Percentiles rank a stretch among this genome's conserved stretches.
Evolutionary conservation across 2,797 vertebrate species (phyloP).

Genomic region (Melanotaenia parkinsoni): DNA sequence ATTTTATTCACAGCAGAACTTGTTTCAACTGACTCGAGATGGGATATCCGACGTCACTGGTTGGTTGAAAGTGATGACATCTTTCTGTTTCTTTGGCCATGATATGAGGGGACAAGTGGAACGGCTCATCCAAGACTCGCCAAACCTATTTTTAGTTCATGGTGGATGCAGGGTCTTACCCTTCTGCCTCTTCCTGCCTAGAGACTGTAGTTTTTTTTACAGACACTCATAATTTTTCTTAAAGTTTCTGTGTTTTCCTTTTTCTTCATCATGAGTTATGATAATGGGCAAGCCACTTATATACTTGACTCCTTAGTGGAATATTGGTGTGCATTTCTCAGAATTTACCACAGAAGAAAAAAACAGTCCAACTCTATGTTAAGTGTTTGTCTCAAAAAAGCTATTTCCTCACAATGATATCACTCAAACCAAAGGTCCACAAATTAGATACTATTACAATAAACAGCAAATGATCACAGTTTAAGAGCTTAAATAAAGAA

Average conservation of each 20-base stretch:
- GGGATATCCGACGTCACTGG: not conserved
- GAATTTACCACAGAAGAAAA: not conserved
- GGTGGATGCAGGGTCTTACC: slow-evolving; percentile 38
- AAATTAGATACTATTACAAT: not conserved
- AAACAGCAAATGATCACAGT: not conserved
- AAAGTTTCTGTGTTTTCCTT: not conserved
- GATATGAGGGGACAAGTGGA: slow-evolving; percentile 36
- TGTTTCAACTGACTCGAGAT: not conserved
- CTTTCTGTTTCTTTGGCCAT: slow-evolving; percentile 33
- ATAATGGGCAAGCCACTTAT: not conserved
- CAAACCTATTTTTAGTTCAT: slow-evolving; percentile 65
- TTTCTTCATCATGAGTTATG: not conserved
- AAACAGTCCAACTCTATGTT: not conserved
- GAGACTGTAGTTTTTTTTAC: slow-evolving; percentile 45
- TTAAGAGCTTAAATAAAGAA: not conserved
- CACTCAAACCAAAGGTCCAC: not conserved
- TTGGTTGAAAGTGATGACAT: slow-evolving; percentile 41
- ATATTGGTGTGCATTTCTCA: not conserved
- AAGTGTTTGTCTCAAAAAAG: not conserved
- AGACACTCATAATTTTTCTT: not conserved
- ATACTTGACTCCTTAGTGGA: not conserved
- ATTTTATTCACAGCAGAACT: slow-evolving; percentile 26
- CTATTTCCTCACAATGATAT: not conserved
- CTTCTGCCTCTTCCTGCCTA: slow-evolving; percentile 32
- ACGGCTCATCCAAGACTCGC: slow-evolving; percentile 39